These are phyloP conservation scores for Platyrinchus mystaceus DNA, from an alignment of 2,797 vertebrate genomes.

Conservation along the genomic window DNA sequence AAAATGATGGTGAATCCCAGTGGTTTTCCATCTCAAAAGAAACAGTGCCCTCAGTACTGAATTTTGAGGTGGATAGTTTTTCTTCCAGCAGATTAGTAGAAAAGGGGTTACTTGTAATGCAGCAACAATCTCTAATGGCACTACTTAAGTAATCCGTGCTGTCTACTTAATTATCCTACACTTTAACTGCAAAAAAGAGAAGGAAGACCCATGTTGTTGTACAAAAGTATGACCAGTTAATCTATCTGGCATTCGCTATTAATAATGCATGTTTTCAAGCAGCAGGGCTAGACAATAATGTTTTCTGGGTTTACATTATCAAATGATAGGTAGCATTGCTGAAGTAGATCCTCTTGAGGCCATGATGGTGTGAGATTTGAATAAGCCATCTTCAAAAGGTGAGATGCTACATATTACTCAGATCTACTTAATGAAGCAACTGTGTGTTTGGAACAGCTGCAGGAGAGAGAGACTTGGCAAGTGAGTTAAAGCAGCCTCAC, in stretches of 20 bases:
- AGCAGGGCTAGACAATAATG: background rate
- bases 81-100: background rate
- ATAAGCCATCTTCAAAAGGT: background rate
- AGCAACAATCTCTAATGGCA: background rate
- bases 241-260: background rate
- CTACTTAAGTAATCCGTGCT: background rate
- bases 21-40: background rate
- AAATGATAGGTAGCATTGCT: background rate
- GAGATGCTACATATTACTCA: background rate
- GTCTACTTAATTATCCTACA: background rate
- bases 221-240: background rate
- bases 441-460: background rate
- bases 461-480: background rate
- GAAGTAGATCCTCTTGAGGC: background rate
- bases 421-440: conserved; percentile 1
- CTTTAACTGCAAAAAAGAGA: background rate
- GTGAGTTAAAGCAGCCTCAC: background rate
- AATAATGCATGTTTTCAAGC: conserved; percentile 16
- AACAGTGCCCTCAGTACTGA: background rate
- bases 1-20: rapidly evolving
- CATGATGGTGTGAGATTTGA: background rate
- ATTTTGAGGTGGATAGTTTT: background rate
- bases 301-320: background rate
- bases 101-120: background rate
- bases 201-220: background rate